Conservation (phyloP, 2,888 invertebrate species). For the Dryocosmus kuriphilus region DNA sequence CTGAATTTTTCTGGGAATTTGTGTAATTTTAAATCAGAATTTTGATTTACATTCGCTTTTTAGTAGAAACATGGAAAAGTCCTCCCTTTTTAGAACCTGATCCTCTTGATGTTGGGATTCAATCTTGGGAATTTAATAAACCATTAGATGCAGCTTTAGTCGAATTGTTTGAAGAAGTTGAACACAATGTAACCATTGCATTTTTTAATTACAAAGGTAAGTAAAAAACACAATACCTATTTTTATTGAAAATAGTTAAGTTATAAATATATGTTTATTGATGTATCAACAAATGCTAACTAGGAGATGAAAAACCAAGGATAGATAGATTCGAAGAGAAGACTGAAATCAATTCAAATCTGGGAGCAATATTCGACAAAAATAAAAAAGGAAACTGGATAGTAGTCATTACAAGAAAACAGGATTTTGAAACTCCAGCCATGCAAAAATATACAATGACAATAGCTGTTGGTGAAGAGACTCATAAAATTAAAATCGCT, state of each 20-base stretch:
- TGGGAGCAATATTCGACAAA: constrained; percentile 55
- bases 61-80: constrained; percentile 45
- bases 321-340: constrained; percentile 54
- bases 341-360: constrained; percentile 47
- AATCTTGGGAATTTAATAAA: constrained; percentile 30
- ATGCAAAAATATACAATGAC: constrained; percentile 78
- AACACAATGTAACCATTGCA: constrained; percentile 77
- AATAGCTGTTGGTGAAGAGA: constrained; percentile 65
- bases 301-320: constrained; percentile 47
- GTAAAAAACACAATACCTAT: not conserved
- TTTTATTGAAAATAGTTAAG: no score
- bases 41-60: not conserved
- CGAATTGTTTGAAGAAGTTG: constrained; percentile 79
- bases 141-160: constrained; percentile 63
- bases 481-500: constrained; percentile 72
- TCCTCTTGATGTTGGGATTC: constrained; percentile 45
- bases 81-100: constrained; percentile 53
- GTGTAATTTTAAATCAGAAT: not conserved
- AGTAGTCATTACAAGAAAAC: constrained; percentile 74
- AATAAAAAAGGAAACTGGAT: constrained; percentile 57
- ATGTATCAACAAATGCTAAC: not conserved
- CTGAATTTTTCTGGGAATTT: not conserved
- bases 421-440: constrained; percentile 79
- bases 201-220: constrained; percentile 78
- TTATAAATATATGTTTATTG: not conserved